Evolutionary conservation across 2,888 invertebrate species (phyloP), one percentile per base, ranked within the genome.

Genomic region (Schizotus pectinicornis): DNA sequence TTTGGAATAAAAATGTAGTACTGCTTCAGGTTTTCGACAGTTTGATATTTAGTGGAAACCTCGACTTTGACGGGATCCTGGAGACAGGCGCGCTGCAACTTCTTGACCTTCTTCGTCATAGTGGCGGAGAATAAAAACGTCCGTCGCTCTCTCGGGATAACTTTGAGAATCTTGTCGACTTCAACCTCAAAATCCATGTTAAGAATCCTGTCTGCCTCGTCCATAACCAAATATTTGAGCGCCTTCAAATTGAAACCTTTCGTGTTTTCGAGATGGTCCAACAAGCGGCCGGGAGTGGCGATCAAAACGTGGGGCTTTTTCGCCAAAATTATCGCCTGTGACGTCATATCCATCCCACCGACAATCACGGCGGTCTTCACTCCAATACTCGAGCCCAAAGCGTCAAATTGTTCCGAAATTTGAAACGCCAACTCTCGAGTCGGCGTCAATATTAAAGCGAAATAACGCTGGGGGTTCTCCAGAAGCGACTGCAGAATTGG

Each of bases 131-230:
- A 99, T 8, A 99, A 82, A 73, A 91, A 94, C 0, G 99, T 99
- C 59, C 88, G 84, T 2, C 99, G 85, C 70, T 98, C 96, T 30
- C 91, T 85, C 0, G 99, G 98, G 52, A 99, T 90, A 0, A 89
- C 92, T 73, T 90, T 90, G 1, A 99, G 80, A 54, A 99, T 98
- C 81, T 98, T 98, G 79, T 98, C 95, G 0, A 98, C 90, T 82
- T 99, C 99, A 7, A 92, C 90, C 81, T 98, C 98, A 76, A 99
- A 99, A 77, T 99, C 99, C 96, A 98, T 95, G 78, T 98, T 98
- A 2, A 99, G 83, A 67, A 99, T 99, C 65, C 98, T 86, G 80
- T 99, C 99, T 0, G 99, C 99, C 86, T 99, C 99, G 71, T 99
- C 99, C 96, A 99, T 96, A 0, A 98, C 92, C 87, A 91, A 67